Conservation (phyloP, 2,888 invertebrate genomes). For the Thysanoteuthis rhombus region DNA sequence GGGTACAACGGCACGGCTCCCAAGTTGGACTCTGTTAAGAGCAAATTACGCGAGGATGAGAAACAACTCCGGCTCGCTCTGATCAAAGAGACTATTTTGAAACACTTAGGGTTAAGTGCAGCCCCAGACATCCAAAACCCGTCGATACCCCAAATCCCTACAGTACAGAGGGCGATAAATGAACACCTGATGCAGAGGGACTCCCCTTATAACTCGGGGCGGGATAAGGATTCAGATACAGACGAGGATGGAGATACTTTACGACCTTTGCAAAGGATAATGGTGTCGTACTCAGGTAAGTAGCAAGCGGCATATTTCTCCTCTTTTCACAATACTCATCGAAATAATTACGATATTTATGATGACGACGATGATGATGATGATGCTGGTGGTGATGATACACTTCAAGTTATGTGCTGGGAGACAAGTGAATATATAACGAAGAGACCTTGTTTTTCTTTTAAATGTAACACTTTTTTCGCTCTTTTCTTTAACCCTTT, state of each 20-base stretch:
- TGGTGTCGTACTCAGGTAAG: conserved; percentile 21
- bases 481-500: not conserved
- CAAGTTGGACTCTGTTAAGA: not conserved
- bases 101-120: not conserved
- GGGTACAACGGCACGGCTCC: not conserved
- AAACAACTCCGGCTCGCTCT: not conserved
- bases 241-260: conserved; percentile 17
- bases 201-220: conserved; percentile 40
- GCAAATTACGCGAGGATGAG: not conserved
- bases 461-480: not conserved
- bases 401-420: not conserved
- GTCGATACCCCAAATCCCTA: conserved; percentile 17
- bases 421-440: not conserved
- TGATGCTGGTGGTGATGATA: not conserved
- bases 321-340: not conserved
- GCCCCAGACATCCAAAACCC: conserved; percentile 23
- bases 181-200: conserved; percentile 43
- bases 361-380: not conserved
- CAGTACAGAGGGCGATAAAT: conserved; percentile 24
- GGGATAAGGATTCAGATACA: not conserved
- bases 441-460: not conserved
- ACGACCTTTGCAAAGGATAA: conserved; percentile 16
- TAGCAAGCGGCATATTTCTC: not conserved
- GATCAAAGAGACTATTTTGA: conserved; percentile 27
- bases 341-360: not conserved